Conservation (phyloP, 2,113 vertebrate species). For the Urocolius indicus region DNA sequence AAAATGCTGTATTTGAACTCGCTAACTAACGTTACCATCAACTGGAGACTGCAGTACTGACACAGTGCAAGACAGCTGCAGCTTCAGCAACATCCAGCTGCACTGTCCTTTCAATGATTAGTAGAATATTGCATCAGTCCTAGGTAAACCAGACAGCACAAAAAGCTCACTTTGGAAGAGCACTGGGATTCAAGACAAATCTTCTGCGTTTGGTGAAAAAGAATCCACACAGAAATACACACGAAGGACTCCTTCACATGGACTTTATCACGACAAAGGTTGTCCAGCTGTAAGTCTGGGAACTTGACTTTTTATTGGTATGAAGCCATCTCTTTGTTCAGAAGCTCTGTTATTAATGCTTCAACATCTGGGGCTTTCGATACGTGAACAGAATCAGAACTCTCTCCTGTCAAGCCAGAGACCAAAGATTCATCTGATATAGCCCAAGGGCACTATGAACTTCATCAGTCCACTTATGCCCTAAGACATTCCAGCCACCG, state of each 20-base stretch:
- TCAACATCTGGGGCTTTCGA: slow-evolving; percentile 27
- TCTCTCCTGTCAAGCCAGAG: not conserved
- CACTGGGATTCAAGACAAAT: not conserved
- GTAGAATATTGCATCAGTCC: slow-evolving; percentile 70
- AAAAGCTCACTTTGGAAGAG: not conserved
- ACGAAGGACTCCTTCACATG: slow-evolving; percentile 6
- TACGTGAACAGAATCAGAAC: not conserved
- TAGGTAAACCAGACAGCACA: slow-evolving; percentile 1
- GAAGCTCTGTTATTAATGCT: slow-evolving; percentile 38
- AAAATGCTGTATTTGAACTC: not conserved
- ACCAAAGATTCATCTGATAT: not conserved
- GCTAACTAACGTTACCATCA: slow-evolving; percentile 6
- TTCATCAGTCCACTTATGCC: not conserved
- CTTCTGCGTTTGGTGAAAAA: not conserved
- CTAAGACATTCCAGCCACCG: not conserved
- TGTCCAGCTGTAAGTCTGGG: slow-evolving; percentile 44
- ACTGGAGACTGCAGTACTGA: slow-evolving; percentile 40
- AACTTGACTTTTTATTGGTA: slow-evolving; percentile 61
- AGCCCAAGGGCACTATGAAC: not conserved
- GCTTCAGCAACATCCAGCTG: not conserved
- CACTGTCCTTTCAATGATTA: slow-evolving; percentile 44
- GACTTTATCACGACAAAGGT: slow-evolving; percentile 45
- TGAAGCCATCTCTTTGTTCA: slow-evolving; percentile 40
- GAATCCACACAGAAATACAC: slow-evolving; percentile 29
- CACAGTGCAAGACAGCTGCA: slow-evolving; percentile 30